Evolutionary conservation across 2,888 invertebrate species (phyloP).

Genomic region (Leucophenga maculata): DNA sequence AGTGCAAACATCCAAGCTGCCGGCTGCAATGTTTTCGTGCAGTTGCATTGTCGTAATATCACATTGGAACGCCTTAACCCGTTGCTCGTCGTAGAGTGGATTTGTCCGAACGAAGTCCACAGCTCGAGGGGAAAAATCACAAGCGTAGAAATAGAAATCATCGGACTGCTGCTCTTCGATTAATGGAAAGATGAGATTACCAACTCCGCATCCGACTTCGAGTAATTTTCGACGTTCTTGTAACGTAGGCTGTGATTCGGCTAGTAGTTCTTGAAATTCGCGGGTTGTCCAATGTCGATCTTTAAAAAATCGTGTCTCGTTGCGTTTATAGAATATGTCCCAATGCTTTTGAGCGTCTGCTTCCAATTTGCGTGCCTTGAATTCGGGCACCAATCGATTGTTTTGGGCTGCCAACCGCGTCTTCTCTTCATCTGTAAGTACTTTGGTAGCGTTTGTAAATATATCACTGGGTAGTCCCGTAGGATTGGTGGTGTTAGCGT

Average conservation of each 20-base stretch:
- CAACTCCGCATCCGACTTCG: conserved; percentile 96
- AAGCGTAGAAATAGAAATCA: conserved; percentile 83
- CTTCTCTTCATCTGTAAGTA: conserved; percentile 75
- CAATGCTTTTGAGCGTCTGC: conserved; percentile 89
- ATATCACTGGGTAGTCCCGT: conserved; percentile 40
- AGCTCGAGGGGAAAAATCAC: conserved; percentile 94
- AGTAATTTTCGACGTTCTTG: conserved; percentile 69
- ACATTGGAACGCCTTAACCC: conserved; percentile 85
- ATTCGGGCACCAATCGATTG: conserved; percentile 78
- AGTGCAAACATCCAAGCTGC: conserved; percentile 84
- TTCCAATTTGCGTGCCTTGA: conserved; percentile 85
- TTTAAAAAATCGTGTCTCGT: conserved; percentile 93
- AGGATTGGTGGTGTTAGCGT: background rate
- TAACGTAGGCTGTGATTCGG: conserved; percentile 62
- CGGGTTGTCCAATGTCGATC: conserved; percentile 97
- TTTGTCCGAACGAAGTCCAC: conserved; percentile 86
- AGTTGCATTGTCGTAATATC: conserved; percentile 85
- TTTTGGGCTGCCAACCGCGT: conserved; percentile 80
- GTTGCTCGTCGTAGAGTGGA: conserved; percentile 77
- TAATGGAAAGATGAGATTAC: conserved; percentile 95
- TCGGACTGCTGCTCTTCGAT: conserved; percentile 79
- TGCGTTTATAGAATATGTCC: conserved; percentile 97
- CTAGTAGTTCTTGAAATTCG: conserved; percentile 89
- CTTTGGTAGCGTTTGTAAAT: conserved; percentile 54
- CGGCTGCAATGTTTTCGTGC: conserved; percentile 72